Base-by-base conservation (phyloP, 2,888 invertebrate species). In the Eupithecia exiguata region DNA sequence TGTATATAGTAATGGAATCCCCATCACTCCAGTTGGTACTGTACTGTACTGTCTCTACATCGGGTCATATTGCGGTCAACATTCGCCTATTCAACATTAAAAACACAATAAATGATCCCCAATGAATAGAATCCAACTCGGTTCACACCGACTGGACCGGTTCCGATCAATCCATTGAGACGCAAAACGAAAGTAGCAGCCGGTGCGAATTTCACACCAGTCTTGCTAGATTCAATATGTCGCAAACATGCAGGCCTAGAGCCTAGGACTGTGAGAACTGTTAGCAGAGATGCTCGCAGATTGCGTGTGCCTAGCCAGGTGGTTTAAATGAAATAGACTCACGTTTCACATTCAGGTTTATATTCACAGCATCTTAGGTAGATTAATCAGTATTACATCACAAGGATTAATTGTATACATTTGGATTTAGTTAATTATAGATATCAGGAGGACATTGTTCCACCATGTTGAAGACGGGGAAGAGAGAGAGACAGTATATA, bases 141-240 rank as follows among this genome's bases (percentile, higher is more conserved):
- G 65, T 72, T 75, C 75, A 72, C 70, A 75, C 70, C 67, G 74
- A 70, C 70, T 72, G 82, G 87, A 92, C 93, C 93, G 92, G 93
- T 92, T 93, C 85, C 87, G 86, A 89, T 90, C 91, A 91, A 89
- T 90, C 91, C 88, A 91, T 92, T 91, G 90, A 92, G 90, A 88
- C 89, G 89, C 91, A 91, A 93, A 92, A 91, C 91, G 91, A 93
- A 92, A 91, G 93, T 89, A 70, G 68, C 84, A 88, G 88, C 88
- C 88, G 91, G 89, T 88, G 92, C 91, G 91, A 92, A 91, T 92
- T 93, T 93, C 93, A 93, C 92, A 93, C 94, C 92, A 87, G 88
- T 90, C 89, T 91, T 88, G 71, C 76, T 78, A 75, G 78, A 75
- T 87, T 86, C 80, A 80, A 86, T 86, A 84, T 92, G 89, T 89